Conservation (phyloP, 2,888 invertebrate species). For the Melinopterus prodromus region DNA sequence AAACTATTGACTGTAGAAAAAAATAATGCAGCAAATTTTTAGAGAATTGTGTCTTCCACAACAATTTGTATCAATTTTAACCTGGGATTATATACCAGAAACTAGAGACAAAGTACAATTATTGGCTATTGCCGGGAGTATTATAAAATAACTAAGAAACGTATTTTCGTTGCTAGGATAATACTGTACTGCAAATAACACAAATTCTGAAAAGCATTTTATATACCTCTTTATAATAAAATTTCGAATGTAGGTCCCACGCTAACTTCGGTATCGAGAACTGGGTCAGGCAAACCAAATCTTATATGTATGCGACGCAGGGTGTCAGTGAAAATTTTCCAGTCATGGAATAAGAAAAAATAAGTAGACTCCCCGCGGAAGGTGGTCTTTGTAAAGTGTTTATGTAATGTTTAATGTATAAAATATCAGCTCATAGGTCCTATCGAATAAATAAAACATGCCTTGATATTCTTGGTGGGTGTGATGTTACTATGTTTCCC, state of each 20-base stretch:
- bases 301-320: constrained; percentile 8
- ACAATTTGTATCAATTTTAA: too few species aligned
- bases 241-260: background rate
- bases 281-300: background rate
- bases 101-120: too few species aligned
- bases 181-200: too few species aligned
- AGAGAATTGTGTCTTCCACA: too few species aligned
- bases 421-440: background rate
- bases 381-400: background rate
- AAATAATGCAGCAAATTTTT: too few species aligned
- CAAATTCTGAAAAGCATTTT: too few species aligned
- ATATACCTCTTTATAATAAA: too few species aligned
- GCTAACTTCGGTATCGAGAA: background rate
- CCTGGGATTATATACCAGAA: too few species aligned
- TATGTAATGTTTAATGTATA: background rate
- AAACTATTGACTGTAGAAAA: too few species aligned
- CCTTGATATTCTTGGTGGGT: background rate
- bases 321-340: background rate
- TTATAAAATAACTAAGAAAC: too few species aligned
- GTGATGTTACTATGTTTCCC: background rate
- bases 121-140: too few species aligned
- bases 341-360: background rate
- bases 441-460: background rate
- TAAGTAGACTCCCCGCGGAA: background rate
- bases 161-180: too few species aligned